A percentile compares a stretch with the other conserved stretches of the same genome.
These are phyloP conservation scores for Phengaris alcon DNA, from an alignment of 2,888 invertebrate species.

Conservation along the genomic window DNA sequence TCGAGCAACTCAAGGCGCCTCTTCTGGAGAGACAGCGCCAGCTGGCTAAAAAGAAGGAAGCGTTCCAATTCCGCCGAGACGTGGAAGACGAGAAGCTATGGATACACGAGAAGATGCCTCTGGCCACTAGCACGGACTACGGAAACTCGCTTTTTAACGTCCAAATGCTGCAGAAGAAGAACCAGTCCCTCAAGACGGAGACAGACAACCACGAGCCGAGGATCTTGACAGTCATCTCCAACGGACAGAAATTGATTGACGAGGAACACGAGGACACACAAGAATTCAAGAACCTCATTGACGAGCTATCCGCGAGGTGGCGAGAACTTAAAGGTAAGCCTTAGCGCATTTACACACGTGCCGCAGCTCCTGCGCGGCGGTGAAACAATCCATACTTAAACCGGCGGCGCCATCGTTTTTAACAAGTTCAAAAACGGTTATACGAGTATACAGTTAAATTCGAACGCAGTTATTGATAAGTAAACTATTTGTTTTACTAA, in stretches of 20 bases:
- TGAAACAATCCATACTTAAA: too few species aligned
- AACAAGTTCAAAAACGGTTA: too few species aligned
- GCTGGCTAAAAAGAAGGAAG: conserved; percentile 98
- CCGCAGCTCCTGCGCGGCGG: too few species aligned
- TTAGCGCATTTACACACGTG: too few species aligned
- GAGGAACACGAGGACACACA: conserved; percentile 96
- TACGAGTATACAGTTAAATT: too few species aligned
- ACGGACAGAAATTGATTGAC: conserved; percentile 96
- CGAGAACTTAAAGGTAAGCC: conserved; percentile 88
- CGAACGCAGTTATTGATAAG: too few species aligned
- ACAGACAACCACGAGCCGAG: conserved; percentile 99
- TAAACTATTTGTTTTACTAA: too few species aligned
- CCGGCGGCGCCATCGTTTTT: too few species aligned
- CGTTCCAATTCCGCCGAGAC: conserved; percentile 97
- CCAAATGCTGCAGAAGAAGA: conserved; percentile 98
- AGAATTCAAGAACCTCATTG: conserved; percentile 92
- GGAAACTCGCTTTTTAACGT: conserved; percentile 99
- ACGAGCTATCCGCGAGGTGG: conserved; percentile 95
- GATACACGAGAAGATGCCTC: conserved; percentile 98
- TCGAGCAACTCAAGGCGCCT: conserved; percentile 96
- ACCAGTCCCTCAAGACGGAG: conserved; percentile 96
- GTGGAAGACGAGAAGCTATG: conserved; percentile 99
- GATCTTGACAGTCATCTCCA: conserved; percentile 94
- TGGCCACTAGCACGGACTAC: conserved; percentile 93
- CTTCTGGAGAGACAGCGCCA: conserved; percentile 92